A percentile compares a stretch with the other conserved stretches of the same genome.
These are phyloP conservation scores for Homalodisca vitripennis DNA, from an alignment of 1,140 invertebrate species.

Conservation along the genomic window DNA sequence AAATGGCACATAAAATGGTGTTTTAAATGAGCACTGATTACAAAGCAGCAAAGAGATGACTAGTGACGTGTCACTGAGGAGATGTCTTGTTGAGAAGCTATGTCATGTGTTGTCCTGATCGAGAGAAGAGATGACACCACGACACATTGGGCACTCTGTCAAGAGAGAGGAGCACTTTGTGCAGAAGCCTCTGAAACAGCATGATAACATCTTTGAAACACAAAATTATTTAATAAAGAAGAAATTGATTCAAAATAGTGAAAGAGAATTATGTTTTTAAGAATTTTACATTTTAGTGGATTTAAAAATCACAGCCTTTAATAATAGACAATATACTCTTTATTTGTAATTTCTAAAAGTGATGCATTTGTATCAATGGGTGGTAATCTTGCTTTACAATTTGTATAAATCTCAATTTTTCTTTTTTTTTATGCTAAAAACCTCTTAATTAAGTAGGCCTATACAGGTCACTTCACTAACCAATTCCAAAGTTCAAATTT, in stretches of 20 bases:
- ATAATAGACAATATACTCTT: too few species aligned
- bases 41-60: conserved; percentile 7
- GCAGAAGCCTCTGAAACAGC: conserved; percentile 81
- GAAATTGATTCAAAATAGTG: too few species aligned
- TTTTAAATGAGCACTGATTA: conserved; percentile 9
- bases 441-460: too few species aligned
- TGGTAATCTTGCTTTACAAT: too few species aligned
- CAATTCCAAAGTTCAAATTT: too few species aligned
- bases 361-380: too few species aligned
- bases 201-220: too few species aligned
- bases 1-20: conserved; percentile 15
- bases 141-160: conserved; percentile 85
- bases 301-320: not conserved
- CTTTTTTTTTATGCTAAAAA: too few species aligned
- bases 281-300: not conserved
- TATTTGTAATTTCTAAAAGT: too few species aligned
- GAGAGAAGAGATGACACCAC: conserved; percentile 56
- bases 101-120: conserved; percentile 21
- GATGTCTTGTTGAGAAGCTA: not conserved
- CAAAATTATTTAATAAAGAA: too few species aligned
- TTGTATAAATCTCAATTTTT: too few species aligned
- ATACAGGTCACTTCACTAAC: too few species aligned
- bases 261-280: not conserved
- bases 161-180: conserved; percentile 73
- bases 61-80: not conserved